Conservation (phyloP, 1,140 invertebrate species). For the Tyrophagus putrescentiae region DNA sequence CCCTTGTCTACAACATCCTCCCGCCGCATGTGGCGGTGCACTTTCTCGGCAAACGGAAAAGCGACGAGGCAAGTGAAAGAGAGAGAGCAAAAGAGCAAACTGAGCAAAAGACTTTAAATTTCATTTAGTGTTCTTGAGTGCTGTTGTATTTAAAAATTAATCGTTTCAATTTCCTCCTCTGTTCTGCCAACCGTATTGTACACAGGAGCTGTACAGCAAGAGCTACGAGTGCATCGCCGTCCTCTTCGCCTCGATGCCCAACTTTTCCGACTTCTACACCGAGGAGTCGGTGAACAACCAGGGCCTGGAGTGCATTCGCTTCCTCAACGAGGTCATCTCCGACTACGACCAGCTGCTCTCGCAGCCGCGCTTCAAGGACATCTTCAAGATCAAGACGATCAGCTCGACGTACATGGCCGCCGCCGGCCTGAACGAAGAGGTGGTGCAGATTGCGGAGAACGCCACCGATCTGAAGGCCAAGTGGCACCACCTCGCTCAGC, state of each 20-base stretch:
- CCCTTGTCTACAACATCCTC: constrained; percentile 50
- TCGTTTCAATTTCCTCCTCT: constrained; percentile 13
- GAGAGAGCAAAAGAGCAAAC: neutral
- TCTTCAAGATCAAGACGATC: constrained; percentile 96
- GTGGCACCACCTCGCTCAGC: constrained; percentile 64
- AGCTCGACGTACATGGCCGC: constrained; percentile 96
- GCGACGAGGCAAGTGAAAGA: constrained; percentile 28
- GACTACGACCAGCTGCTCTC: constrained; percentile 87
- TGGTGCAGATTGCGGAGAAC: constrained; percentile 40
- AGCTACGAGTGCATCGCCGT: constrained; percentile 83
- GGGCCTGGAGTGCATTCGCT: constrained; percentile 82
- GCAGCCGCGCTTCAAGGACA: constrained; percentile 57
- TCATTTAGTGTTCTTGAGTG: neutral
- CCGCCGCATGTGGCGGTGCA: constrained; percentile 78
- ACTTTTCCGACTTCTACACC: constrained; percentile 85
- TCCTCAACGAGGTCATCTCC: constrained; percentile 93
- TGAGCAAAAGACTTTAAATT: constrained; percentile 1
- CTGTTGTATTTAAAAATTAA: constrained; percentile 15
- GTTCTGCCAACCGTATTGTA: neutral
- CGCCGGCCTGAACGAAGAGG: constrained; percentile 63
- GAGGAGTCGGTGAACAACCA: constrained; percentile 91
- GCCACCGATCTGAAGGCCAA: constrained; percentile 48
- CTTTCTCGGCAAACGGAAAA: constrained; percentile 53
- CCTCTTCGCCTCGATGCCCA: constrained; percentile 85
- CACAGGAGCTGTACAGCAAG: constrained; percentile 81